Percentiles rank a stretch among this genome's conserved stretches.
These are phyloP conservation scores for Halichoerus grypus DNA, from an alignment of 2,113 vertebrate genomes.

Conservation along the genomic window DNA sequence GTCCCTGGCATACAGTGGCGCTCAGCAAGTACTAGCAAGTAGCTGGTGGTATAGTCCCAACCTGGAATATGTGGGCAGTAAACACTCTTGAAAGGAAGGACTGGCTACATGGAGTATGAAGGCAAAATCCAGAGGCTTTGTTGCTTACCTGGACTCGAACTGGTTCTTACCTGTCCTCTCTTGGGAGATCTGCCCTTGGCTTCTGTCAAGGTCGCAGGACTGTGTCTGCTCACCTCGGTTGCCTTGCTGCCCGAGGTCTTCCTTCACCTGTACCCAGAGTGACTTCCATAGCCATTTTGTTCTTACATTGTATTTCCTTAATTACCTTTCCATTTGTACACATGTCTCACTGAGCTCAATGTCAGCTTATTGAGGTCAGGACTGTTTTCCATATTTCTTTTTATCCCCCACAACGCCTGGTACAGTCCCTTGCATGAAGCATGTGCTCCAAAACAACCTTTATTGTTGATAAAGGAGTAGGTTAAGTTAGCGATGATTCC, in stretches of 20 bases:
- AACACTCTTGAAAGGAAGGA: not conserved
- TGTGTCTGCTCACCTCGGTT: not conserved
- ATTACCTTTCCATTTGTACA: not conserved
- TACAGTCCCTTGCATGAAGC: not conserved
- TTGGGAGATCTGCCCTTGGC: not conserved
- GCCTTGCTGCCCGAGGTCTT: not conserved
- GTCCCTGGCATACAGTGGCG: not conserved
- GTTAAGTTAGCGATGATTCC: not conserved
- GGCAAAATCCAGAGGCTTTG: not conserved
- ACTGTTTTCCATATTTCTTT: slow-evolving; percentile 21
- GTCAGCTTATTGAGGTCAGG: not conserved
- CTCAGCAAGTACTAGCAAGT: not conserved
- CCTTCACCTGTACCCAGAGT: not conserved
- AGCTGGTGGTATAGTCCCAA: not conserved
- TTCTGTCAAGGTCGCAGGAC: not conserved
- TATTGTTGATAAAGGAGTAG: not conserved
- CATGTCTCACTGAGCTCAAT: not conserved
- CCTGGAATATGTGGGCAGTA: not conserved
- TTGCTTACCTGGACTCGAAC: not conserved
- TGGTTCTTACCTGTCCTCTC: not conserved
- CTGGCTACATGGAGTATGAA: not conserved
- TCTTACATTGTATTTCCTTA: not conserved
- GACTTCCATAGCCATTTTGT: not conserved
- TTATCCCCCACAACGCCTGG: not conserved
- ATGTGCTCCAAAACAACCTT: not conserved